A percentile compares a stretch with the other conserved stretches of the same genome.
These are phyloP conservation scores for Cheumatopsyche charites DNA, from an alignment of 1,140 invertebrate species.

Conservation along the genomic window DNA sequence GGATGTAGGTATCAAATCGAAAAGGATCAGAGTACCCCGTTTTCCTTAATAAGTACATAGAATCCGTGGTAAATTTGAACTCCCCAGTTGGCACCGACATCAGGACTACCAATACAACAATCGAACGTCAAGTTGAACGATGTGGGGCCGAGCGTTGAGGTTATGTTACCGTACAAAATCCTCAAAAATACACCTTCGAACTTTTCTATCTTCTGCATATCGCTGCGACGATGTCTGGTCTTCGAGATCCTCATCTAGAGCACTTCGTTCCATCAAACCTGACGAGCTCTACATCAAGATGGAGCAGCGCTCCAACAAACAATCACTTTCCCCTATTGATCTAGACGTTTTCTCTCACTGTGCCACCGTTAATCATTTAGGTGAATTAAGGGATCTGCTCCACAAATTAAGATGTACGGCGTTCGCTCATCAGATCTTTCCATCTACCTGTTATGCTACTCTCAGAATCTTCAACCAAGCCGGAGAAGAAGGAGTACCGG, in stretches of 20 bases:
- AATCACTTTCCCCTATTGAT: conserved; percentile 71
- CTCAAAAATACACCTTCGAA: too few relatives aligned
- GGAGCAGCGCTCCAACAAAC: conserved; percentile 37
- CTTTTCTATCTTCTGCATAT: not conserved
- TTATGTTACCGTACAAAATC: not conserved
- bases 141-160: conserved; percentile 8
- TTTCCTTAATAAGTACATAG: too few relatives aligned
- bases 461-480: conserved; percentile 70
- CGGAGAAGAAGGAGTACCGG: conserved; percentile 59
- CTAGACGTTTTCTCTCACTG: conserved; percentile 75
- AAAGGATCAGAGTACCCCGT: too few relatives aligned
- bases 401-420: conserved; percentile 73
- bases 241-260: not conserved
- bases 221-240: not conserved
- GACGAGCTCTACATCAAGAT: not conserved
- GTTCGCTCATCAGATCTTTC: conserved; percentile 70
- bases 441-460: conserved; percentile 83
- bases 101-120: too few relatives aligned
- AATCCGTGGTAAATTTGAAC: too few relatives aligned
- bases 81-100: too few relatives aligned
- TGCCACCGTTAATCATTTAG: conserved; percentile 60
- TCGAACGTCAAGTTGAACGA: not conserved
- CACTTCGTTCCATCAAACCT: not conserved
- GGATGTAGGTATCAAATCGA: too few relatives aligned
- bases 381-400: conserved; percentile 73